phyloP scores from a whole-genome alignment of 1,140 invertebrate species.

The Drosophila parvula region DNA sequence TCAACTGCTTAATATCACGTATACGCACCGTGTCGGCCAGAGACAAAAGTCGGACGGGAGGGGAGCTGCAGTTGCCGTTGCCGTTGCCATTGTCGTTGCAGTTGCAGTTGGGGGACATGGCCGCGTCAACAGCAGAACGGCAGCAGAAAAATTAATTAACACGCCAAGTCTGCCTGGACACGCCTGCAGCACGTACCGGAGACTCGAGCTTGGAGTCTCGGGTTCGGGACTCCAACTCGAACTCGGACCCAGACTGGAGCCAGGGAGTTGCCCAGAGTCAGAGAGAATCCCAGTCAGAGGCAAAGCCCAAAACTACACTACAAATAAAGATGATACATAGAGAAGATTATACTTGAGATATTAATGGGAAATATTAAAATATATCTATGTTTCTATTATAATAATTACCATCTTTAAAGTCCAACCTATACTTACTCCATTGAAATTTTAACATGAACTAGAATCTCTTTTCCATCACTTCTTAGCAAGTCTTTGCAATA shows the following conservation, averaged over 20 bases:
- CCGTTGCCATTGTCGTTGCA: slow-evolving; percentile 1
- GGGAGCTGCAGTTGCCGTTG: slow-evolving; percentile 9
- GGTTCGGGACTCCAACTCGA: background rate
- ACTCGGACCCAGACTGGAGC: slow-evolving; percentile 28
- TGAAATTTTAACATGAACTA: too few relatives aligned
- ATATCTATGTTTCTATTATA: too few relatives aligned
- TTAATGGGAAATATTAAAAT: too few relatives aligned
- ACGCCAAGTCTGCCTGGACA: slow-evolving; percentile 53
- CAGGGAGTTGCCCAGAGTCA: slow-evolving; percentile 25
- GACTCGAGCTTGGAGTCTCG: slow-evolving; percentile 1
- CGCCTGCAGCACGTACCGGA: slow-evolving; percentile 62
- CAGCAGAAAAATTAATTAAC: slow-evolving; percentile 69
- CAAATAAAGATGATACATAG: too few relatives aligned
- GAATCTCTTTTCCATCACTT: too few relatives aligned
- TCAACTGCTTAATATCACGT: slow-evolving; percentile 67
- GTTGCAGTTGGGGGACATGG: slow-evolving; percentile 18
- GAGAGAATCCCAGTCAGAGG: slow-evolving; percentile 17
- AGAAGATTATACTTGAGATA: too few relatives aligned
- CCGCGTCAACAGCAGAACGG: slow-evolving; percentile 50
- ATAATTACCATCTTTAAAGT: too few relatives aligned
- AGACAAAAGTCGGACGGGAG: slow-evolving; percentile 18
- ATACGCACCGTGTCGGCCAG: slow-evolving; percentile 57
- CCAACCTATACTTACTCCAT: too few relatives aligned
- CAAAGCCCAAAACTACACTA: slow-evolving; percentile 18
- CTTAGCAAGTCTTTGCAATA: too few relatives aligned